Evolutionary conservation across 2,113 vertebrate species (phyloP).

Genomic region (Caranx melampygus): DNA sequence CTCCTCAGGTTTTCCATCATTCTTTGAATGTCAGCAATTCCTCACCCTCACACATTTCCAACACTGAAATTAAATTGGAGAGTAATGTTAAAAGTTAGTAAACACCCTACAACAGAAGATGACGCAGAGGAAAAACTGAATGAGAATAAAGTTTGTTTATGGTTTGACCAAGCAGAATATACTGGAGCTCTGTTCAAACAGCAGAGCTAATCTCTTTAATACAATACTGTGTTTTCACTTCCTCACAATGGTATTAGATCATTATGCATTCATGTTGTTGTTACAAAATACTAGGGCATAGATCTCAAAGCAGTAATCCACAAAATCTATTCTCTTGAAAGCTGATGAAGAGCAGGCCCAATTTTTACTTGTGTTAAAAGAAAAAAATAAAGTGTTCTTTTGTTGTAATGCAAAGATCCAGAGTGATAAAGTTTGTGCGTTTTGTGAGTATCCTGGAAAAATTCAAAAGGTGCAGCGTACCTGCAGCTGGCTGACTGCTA

Average conservation of each 20-base stretch:
- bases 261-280: conserved; percentile 17
- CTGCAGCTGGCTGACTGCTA: conserved; percentile 85
- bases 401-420: background rate
- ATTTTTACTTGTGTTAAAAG: conserved; percentile 24
- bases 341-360: background rate
- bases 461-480: conserved; percentile 55
- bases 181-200: conserved; percentile 23
- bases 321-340: conserved; percentile 10
- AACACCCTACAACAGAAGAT: conserved; percentile 39
- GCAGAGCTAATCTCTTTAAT: conserved; percentile 38
- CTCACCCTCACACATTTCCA: conserved; percentile 57
- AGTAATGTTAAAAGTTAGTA: conserved; percentile 29
- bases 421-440: conserved; percentile 17
- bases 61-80: conserved; percentile 56
- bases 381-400: background rate
- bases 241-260: conserved; percentile 15
- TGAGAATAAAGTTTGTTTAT: conserved; percentile 43
- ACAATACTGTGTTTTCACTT: conserved; percentile 63
- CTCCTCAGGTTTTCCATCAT: conserved; percentile 41
- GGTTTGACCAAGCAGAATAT: conserved; percentile 28
- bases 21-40: conserved; percentile 40
- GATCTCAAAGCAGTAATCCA: conserved; percentile 20
- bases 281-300: conserved; percentile 37
- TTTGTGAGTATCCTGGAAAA: conserved; percentile 42
- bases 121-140: conserved; percentile 25